A percentile compares a stretch with the other conserved stretches of the same genome.
Evolutionary conservation across 2,113 vertebrate genomes (phyloP).

Genomic region (Paratilapia polleni): DNA sequence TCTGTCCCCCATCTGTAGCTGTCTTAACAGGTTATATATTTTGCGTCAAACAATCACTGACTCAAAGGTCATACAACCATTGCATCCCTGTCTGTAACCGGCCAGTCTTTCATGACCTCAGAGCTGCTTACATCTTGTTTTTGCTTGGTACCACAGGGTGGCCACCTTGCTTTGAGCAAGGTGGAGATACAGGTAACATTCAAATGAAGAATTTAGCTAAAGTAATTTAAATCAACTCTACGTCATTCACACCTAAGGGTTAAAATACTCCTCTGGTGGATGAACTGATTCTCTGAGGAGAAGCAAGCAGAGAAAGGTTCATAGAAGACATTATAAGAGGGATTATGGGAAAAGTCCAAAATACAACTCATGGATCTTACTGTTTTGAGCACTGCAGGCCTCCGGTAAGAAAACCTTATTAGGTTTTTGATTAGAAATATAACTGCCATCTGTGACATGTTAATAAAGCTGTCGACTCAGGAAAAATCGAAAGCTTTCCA

Average conservation of each 20-base stretch:
- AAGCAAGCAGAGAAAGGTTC: conserved; percentile 10
- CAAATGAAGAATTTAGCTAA: conserved; percentile 67
- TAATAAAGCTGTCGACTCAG: not conserved
- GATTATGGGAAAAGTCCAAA: conserved; percentile 82
- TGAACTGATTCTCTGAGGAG: conserved; percentile 36
- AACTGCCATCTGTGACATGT: conserved; percentile 24
- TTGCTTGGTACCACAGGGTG: conserved; percentile 31
- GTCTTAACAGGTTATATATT: not conserved
- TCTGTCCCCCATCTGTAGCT: not conserved
- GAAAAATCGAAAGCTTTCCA: conserved; percentile 3
- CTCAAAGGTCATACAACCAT: not conserved
- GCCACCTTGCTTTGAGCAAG: conserved; percentile 29
- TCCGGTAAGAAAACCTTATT: conserved; percentile 80
- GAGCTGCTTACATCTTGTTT: not conserved
- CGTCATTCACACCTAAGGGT: conserved; percentile 67
- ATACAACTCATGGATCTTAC: conserved; percentile 79
- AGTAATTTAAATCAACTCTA: conserved; percentile 59
- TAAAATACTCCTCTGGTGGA: conserved; percentile 23
- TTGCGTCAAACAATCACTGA: not conserved
- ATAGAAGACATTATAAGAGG: conserved; percentile 74
- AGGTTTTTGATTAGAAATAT: conserved; percentile 26
- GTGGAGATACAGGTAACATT: conserved; percentile 57
- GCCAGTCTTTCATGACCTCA: not conserved
- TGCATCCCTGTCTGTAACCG: not conserved
- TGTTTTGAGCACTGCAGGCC: conserved; percentile 81